Conservation (phyloP, 2,113 vertebrate species). For the Entelurus aequoreus region DNA sequence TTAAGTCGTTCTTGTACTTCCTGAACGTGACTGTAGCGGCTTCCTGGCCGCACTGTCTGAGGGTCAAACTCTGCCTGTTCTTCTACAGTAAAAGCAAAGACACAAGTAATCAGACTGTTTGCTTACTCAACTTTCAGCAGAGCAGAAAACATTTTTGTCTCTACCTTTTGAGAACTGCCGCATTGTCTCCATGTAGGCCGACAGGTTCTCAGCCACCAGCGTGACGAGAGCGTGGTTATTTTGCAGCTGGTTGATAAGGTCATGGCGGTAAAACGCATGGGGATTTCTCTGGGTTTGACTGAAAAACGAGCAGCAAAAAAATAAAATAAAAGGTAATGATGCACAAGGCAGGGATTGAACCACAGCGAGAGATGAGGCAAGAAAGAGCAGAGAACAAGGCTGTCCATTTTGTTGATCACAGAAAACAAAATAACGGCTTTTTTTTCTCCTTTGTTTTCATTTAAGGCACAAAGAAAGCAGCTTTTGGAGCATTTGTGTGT, state of each 20-base stretch:
- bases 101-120: not conserved
- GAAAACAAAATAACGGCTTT: conserved; percentile 34
- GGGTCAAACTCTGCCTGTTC: conserved; percentile 97
- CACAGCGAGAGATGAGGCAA: not conserved
- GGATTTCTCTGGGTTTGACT: conserved; percentile 98
- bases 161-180: conserved; percentile 93
- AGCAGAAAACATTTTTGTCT: not conserved
- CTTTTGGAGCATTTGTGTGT: conserved; percentile 17
- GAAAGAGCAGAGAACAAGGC: conserved; percentile 9
- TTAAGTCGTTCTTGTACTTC: conserved; percentile 98
- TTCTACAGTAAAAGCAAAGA: conserved; percentile 42
- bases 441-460: conserved; percentile 29
- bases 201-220: conserved; percentile 96
- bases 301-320: conserved; percentile 34
- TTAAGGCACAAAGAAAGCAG: conserved; percentile 40
- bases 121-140: not conserved
- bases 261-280: conserved; percentile 97
- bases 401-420: conserved; percentile 13
- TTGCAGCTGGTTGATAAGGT: conserved; percentile 99
- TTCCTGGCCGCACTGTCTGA: conserved; percentile 93
- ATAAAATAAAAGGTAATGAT: not conserved
- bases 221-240: conserved; percentile 98
- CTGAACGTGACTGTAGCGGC: conserved; percentile 97
- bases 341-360: conserved; percentile 4
- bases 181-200: conserved; percentile 98